These are phyloP conservation scores for Rhyacichthys aspro DNA, from an alignment of 2,797 vertebrate genomes.

Conservation along the genomic window DNA sequence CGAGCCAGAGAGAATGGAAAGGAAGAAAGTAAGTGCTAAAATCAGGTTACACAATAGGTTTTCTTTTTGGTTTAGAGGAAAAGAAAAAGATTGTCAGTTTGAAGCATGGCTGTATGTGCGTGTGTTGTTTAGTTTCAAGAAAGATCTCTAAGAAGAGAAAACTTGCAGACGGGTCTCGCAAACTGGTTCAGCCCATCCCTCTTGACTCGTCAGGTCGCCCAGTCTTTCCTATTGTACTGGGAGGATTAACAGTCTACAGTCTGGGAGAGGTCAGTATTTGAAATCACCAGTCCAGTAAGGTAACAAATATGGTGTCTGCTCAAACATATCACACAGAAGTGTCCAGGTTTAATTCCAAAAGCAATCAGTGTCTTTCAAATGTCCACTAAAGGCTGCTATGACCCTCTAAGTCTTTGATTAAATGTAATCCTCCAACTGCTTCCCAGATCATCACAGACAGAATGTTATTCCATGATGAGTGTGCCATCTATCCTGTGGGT, in stretches of 20 bases:
- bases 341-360: not conserved
- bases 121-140: constrained; percentile 77
- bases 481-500: constrained; percentile 88
- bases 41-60: not conserved
- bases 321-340: not conserved
- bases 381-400: not conserved
- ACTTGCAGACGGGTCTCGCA: constrained; percentile 79
- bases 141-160: constrained; percentile 89
- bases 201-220: constrained; percentile 87
- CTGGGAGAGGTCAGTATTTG: constrained; percentile 86
- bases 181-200: constrained; percentile 86
- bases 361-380: not conserved
- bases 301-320: not conserved
- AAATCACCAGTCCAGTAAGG: not conserved
- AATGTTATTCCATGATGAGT: constrained; percentile 86
- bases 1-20: constrained; percentile 86
- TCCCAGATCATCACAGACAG: constrained; percentile 86
- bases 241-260: constrained; percentile 90
- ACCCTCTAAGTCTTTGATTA: too few species aligned
- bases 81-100: not conserved
- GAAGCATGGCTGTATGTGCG: not conserved
- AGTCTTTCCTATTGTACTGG: constrained; percentile 87
- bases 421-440: constrained; percentile 1
- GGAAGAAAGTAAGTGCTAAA: constrained; percentile 78
- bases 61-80: not conserved